phyloP scores from a whole-genome alignment of 2,888 invertebrate genomes.

The Sarcophaga rosellei region DNA sequence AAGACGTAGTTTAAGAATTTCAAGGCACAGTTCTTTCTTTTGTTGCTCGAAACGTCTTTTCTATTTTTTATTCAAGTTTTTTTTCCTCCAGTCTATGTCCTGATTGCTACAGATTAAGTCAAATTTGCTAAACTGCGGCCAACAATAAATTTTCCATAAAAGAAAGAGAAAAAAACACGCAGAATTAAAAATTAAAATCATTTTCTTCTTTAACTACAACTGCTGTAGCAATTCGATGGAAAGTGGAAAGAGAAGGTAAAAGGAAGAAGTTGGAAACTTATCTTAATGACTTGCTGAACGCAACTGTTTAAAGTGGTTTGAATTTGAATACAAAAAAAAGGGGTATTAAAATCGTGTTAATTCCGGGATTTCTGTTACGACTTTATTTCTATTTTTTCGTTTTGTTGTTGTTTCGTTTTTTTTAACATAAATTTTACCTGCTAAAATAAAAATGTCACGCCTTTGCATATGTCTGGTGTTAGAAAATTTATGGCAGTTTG shows the following conservation, averaged over 20 bases:
- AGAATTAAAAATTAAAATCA: constrained; percentile 78
- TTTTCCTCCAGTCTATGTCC: constrained; percentile 53
- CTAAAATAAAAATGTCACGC: constrained; percentile 73
- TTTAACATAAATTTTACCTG: constrained; percentile 76
- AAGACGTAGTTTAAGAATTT: not conserved
- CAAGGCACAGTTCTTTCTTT: constrained; percentile 42
- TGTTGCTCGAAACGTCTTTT: constrained; percentile 41
- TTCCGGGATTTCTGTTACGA: constrained; percentile 51
- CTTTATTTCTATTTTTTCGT: too few species aligned
- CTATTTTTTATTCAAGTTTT: not conserved
- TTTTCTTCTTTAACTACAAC: constrained; percentile 27
- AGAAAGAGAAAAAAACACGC: not conserved
- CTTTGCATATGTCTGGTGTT: constrained; percentile 76
- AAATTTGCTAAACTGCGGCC: constrained; percentile 72
- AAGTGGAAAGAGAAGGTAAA: not conserved
- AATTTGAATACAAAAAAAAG: constrained; percentile 24
- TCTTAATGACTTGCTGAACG: constrained; percentile 62
- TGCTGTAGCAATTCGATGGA: not conserved
- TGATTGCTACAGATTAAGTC: constrained; percentile 73
- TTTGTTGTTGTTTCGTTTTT: constrained; percentile 25
- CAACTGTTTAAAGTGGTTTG: constrained; percentile 22
- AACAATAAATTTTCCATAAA: constrained; percentile 75
- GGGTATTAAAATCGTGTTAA: constrained; percentile 58
- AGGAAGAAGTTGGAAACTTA: constrained; percentile 40
- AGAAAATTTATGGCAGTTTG: constrained; percentile 73